Conservation (phyloP, 1,140 invertebrate species). For the Doryteuthis pealeii region DNA sequence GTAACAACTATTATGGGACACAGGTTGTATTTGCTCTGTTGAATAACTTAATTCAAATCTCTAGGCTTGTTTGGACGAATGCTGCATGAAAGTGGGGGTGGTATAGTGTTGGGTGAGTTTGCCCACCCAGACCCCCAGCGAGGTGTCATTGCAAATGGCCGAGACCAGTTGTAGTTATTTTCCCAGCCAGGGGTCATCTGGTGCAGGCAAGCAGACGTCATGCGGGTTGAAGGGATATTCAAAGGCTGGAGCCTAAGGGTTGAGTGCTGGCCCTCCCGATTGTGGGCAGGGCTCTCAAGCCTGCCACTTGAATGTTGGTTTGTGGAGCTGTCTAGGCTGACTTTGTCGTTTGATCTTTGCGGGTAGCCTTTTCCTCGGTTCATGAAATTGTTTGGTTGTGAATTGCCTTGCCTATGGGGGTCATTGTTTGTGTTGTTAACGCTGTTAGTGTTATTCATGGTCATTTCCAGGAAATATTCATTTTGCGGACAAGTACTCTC, state of each 20-base stretch:
- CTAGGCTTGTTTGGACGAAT: background rate
- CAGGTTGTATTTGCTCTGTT: background rate
- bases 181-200: background rate
- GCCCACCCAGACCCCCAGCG: background rate
- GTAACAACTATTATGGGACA: too few relatives aligned
- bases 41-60: background rate
- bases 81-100: background rate
- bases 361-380: background rate
- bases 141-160: background rate
- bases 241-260: background rate
- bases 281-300: background rate
- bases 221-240: background rate
- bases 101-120: background rate
- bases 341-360: background rate
- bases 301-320: background rate
- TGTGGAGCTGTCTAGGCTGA: background rate
- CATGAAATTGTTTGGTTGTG: background rate
- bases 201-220: background rate
- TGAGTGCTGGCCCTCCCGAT: background rate
- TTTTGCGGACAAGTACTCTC: background rate
- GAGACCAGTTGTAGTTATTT: conserved; percentile 1
- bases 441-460: background rate
- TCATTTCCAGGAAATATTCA: background rate
- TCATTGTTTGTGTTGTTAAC: background rate
- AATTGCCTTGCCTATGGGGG: background rate